Evolutionary conservation across 2,113 vertebrate genomes (phyloP), one percentile per base, ranked within the genome.

Genomic region (Podarcis muralis): DNA sequence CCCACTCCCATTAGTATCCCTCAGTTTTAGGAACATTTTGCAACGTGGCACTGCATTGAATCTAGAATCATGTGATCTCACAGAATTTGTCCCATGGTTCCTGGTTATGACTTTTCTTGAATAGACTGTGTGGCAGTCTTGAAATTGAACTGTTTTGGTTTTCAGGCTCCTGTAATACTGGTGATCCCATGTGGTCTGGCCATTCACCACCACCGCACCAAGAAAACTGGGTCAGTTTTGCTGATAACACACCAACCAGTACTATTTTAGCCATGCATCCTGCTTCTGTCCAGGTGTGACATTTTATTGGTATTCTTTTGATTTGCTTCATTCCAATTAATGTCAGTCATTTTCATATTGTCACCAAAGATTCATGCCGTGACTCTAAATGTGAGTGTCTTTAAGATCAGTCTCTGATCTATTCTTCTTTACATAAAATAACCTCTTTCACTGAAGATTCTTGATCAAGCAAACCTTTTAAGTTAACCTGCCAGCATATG

Each of bases 211-310:
- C 97, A 95, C 98, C 98, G 7, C 97, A 98, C 95, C 99, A 99
- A 97, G 99, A 99, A 96, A 99, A 98, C 85, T 99, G 99, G 99
- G 99, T 99, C 98, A 99, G 99, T 98, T 99, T 99, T 96, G 98
- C 98, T 95, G 99, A 99, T 98, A 99, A 98, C 83, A 98, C 99
- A 93, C 98, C 99, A 95, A 98, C 98, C 97, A 99, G 98, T 97
- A 97, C 98, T 93, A 96, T 99, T 96, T 99, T 98, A 95, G 95
- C 97, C 96, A 98, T 98, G 97, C 99, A 99, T 96, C 98, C 98
- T 95, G 98, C 99, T 89, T 99, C 99, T 96, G 98, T 98, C 97
- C 99, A 99, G 99, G 99, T 99, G 97, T 98, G 97, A 97, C 97
- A 97, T 97, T 97, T 97, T 96, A 97, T 97, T 97, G 93, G 95